Percentiles rank a stretch among this genome's conserved stretches.
Conservation (phyloP, 2,113 vertebrate genomes). For the Prietella phreatophila region DNA sequence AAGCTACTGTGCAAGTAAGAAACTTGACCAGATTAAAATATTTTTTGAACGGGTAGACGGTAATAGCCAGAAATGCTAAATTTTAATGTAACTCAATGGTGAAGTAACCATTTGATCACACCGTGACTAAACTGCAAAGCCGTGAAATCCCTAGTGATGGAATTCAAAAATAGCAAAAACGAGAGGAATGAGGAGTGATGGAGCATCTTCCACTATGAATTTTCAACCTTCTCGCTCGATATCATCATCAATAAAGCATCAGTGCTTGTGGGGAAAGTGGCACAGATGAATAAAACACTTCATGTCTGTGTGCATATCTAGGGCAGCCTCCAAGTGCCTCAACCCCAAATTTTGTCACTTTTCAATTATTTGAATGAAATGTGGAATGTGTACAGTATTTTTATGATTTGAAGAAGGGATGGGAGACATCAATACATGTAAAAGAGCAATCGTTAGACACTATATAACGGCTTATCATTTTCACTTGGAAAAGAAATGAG, state of each 20-base stretch:
- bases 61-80: not conserved
- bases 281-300: constrained; percentile 40
- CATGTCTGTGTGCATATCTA: constrained; percentile 25
- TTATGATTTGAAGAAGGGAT: not conserved
- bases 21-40: not conserved
- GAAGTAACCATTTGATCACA: not conserved
- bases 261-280: constrained; percentile 24
- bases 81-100: not conserved
- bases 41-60: not conserved
- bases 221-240: constrained; percentile 32
- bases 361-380: not conserved
- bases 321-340: not conserved
- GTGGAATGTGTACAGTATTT: not conserved
- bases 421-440: not conserved
- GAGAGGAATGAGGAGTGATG: constrained; percentile 23
- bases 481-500: not conserved
- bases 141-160: not conserved
- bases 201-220: constrained; percentile 45
- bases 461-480: not conserved
- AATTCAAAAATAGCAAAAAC: not conserved
- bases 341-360: not conserved
- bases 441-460: not conserved
- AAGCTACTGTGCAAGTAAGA: not conserved
- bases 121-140: not conserved
- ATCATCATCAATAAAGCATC: constrained; percentile 55